These are phyloP conservation scores for Oligia strigilis DNA, from an alignment of 2,888 invertebrate genomes.

Conservation along the genomic window DNA sequence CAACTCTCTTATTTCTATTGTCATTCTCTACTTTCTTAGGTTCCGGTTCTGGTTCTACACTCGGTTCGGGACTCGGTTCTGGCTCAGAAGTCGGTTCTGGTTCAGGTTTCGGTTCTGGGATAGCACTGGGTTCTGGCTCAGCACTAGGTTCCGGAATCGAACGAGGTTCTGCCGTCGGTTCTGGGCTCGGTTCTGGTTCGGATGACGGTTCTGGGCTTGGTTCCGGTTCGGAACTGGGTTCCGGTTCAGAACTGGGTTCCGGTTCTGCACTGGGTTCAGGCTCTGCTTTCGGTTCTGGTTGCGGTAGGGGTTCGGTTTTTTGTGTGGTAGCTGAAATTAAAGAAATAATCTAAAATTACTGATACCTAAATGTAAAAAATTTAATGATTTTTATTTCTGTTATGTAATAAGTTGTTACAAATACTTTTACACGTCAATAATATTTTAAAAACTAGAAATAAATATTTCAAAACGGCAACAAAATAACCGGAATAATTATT, in stretches of 20 bases:
- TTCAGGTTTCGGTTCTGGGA: slow-evolving; percentile 76
- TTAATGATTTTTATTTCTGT: background rate
- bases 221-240: slow-evolving; percentile 61
- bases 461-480: background rate
- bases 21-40: slow-evolving; percentile 78
- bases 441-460: too few relatives aligned
- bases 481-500: background rate
- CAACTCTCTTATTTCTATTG: slow-evolving; percentile 90
- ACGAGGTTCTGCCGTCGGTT: slow-evolving; percentile 70
- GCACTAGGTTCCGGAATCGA: slow-evolving; percentile 69
- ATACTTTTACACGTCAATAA: background rate
- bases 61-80: slow-evolving; percentile 76
- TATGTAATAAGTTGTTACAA: background rate
- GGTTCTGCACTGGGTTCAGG: slow-evolving; percentile 71
- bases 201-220: slow-evolving; percentile 68
- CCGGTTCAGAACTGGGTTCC: slow-evolving; percentile 66
- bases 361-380: background rate
- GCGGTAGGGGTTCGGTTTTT: slow-evolving; percentile 66
- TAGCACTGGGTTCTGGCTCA: slow-evolving; percentile 72
- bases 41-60: slow-evolving; percentile 75
- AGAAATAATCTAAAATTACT: background rate
- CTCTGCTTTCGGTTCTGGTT: slow-evolving; percentile 75
- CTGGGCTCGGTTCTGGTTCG: slow-evolving; percentile 68
- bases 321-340: slow-evolving; percentile 72
- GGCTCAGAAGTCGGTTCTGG: slow-evolving; percentile 78